Conservation (phyloP, 2,888 invertebrate species). For the Xylota sylvarum region DNA sequence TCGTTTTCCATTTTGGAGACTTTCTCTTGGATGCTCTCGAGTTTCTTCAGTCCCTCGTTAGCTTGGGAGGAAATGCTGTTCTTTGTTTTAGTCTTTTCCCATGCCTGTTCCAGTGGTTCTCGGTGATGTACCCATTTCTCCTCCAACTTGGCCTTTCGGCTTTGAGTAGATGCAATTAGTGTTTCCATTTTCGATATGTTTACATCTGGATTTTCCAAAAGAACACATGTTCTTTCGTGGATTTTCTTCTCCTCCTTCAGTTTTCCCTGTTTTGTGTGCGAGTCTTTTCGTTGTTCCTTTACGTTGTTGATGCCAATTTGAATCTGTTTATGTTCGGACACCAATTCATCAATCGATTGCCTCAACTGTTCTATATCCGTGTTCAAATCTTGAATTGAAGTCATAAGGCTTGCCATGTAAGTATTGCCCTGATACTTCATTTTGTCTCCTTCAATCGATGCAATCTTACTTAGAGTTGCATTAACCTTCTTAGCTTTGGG, state of each 20-base stretch:
- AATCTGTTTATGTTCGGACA: slow-evolving; percentile 78
- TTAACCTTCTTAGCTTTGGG: slow-evolving; percentile 41
- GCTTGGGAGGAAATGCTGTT: slow-evolving; percentile 78
- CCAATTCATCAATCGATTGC: slow-evolving; percentile 82
- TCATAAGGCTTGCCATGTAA: slow-evolving; percentile 40
- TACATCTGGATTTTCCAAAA: slow-evolving; percentile 88
- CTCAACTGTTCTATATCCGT: slow-evolving; percentile 82
- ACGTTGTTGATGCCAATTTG: slow-evolving; percentile 77
- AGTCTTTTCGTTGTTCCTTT: slow-evolving; percentile 81
- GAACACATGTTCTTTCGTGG: slow-evolving; percentile 87
- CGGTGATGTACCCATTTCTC: slow-evolving; percentile 91
- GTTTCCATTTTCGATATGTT: slow-evolving; percentile 87
- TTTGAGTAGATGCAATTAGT: slow-evolving; percentile 87
- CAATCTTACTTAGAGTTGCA: slow-evolving; percentile 47
- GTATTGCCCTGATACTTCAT: slow-evolving; percentile 40
- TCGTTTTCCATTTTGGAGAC: slow-evolving; percentile 84
- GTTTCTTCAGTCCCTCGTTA: slow-evolving; percentile 73
- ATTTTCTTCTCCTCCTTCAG: slow-evolving; percentile 85
- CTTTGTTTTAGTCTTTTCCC: slow-evolving; percentile 82
- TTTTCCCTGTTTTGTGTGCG: slow-evolving; percentile 84
- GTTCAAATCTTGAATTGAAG: slow-evolving; percentile 63
- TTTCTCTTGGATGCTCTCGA: slow-evolving; percentile 79
- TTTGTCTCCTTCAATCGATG: slow-evolving; percentile 54
- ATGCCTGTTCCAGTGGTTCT: slow-evolving; percentile 87
- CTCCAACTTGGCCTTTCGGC: slow-evolving; percentile 88